Percentiles rank a stretch among this genome's conserved stretches.
These are phyloP conservation scores for Carcina quercana DNA, from an alignment of 2,888 invertebrate genomes.

Conservation along the genomic window DNA sequence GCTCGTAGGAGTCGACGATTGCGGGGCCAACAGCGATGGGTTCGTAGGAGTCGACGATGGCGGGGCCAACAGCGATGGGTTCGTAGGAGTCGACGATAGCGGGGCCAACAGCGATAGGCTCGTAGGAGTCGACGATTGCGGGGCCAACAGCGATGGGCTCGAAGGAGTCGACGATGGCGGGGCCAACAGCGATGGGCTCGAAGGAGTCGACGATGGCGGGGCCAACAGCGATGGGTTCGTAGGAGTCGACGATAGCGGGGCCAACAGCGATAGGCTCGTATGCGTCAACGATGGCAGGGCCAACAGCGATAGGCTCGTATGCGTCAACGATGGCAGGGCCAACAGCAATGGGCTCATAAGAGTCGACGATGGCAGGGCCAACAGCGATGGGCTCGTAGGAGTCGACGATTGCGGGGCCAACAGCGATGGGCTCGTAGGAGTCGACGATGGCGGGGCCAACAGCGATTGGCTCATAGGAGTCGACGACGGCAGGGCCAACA, in stretches of 20 bases:
- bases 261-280: background rate
- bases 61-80: background rate
- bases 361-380: background rate
- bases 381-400: background rate
- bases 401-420: constrained; percentile 4
- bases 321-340: too few relatives aligned
- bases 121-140: background rate
- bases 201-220: constrained; percentile 2
- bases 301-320: constrained; percentile 1
- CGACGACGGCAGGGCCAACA: constrained; percentile 3
- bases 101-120: constrained; percentile 1
- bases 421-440: background rate
- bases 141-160: constrained; percentile 1
- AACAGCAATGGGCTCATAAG: background rate
- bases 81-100: constrained; percentile 1
- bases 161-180: constrained; percentile 2
- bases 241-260: constrained; percentile 1
- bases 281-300: constrained; percentile 1
- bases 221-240: background rate
- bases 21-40: too few relatives aligned
- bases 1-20: too few relatives aligned
- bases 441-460: constrained; percentile 1
- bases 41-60: background rate
- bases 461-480: background rate
- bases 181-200: constrained; percentile 1